Evolutionary conservation across 2,888 invertebrate genomes (phyloP), one percentile per base, ranked within the genome.

Genomic region (Eurytoma adleriae): DNA sequence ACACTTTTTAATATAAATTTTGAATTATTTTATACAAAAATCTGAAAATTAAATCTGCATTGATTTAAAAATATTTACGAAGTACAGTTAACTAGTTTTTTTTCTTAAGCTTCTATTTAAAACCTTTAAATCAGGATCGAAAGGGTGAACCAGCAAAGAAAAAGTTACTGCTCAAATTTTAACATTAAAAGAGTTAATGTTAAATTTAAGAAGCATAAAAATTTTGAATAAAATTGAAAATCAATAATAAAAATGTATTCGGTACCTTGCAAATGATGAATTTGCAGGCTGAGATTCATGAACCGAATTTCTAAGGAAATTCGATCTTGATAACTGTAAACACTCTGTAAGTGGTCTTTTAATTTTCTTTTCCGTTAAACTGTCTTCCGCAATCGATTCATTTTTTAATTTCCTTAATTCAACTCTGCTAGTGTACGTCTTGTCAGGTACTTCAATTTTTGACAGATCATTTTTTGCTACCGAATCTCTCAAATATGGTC

Each of bases 401-500:
- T n/a, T 52, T 54, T 20, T 75, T 57, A 68, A 18, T 48, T 56
- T 80, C 13, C 66, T 69, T 56, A 72, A 67, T 56, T 78, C 72
- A 30, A 78, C 18, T 62, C 30, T 52, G 24, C 59, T 62, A 62
- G 48, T 12, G 20, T 64, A n/a, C 3, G 27, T 54, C 72, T 56
- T 50, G 40, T 66, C 27, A n/a, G 48, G 4, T n/a, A 27, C 14
- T 54, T 80, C 30, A 68, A 72, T 24, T 64, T 52, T 54, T 7
- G 66, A 20, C 24, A 12, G 16, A 61, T 20, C 12, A 24, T 76
- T 62, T 27, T 80, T 80, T 40, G 40, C 14, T 16, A 66, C 24
- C 27, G n/a, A 57, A 54, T 64, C 52, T 18, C 18, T 69, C 24
- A 91, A 83, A 87, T 91, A 69, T 88, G 86, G 68, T 86, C 87